Conservation (phyloP, 2,888 invertebrate species). For the Gibbula magus region DNA sequence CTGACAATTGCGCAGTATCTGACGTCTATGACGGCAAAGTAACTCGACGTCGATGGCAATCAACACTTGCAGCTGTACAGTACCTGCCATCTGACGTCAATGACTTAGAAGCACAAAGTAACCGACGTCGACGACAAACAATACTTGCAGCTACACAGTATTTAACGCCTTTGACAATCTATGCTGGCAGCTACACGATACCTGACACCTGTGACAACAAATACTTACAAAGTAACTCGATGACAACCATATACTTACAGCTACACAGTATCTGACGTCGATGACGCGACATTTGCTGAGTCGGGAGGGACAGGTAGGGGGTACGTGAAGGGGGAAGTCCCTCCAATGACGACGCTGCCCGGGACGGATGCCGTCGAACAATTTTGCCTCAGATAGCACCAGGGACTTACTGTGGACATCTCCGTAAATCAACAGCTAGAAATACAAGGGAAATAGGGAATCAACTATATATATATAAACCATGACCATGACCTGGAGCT, state of each 20-base stretch:
- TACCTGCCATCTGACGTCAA: too few relatives aligned
- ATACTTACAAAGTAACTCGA: too few relatives aligned
- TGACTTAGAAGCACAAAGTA: too few relatives aligned
- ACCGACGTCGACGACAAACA: too few relatives aligned
- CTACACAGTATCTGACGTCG: slow-evolving; percentile 69
- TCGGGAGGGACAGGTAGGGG: slow-evolving; percentile 66
- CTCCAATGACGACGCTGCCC: slow-evolving; percentile 66
- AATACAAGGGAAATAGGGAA: background rate
- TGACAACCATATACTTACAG: too few relatives aligned
- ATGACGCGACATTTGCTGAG: slow-evolving; percentile 68
- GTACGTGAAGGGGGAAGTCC: slow-evolving; percentile 62
- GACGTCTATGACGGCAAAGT: too few relatives aligned
- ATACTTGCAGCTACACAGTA: too few relatives aligned
- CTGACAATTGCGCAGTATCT: too few relatives aligned
- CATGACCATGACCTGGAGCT: background rate
- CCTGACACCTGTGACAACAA: slow-evolving; percentile 67
- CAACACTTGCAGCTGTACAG: too few relatives aligned
- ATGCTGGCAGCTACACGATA: slow-evolving; percentile 71
- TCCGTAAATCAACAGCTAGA: slow-evolving; percentile 65
- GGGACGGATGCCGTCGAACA: slow-evolving; percentile 63
- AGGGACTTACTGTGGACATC: slow-evolving; percentile 62
- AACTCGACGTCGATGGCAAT: too few relatives aligned
- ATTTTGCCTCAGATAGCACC: slow-evolving; percentile 56
- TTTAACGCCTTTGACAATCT: too few relatives aligned
- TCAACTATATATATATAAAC: background rate